phyloP scores from a whole-genome alignment of 1,140 invertebrate species.

The Lysiphlebus fabarum region DNA sequence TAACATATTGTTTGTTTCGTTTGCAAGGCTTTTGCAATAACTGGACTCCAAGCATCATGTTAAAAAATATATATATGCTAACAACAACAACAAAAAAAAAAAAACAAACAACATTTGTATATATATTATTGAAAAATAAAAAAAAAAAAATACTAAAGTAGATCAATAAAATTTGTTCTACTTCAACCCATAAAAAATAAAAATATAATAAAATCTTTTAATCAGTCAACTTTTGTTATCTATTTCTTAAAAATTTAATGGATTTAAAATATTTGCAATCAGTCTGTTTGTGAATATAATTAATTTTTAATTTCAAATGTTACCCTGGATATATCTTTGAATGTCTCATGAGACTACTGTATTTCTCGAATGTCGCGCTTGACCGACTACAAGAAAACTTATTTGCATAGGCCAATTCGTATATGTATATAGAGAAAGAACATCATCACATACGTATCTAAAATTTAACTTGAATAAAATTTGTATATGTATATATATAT shows the following conservation, averaged over 20 bases:
- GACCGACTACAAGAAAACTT: constrained; percentile 25
- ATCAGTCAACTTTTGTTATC: too few relatives aligned
- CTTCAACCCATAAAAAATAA: too few relatives aligned
- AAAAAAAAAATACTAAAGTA: too few relatives aligned
- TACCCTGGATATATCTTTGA: constrained; percentile 4
- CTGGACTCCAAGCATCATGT: constrained; percentile 14
- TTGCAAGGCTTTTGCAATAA: constrained; percentile 39
- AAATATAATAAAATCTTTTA: too few relatives aligned
- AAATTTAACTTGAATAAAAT: constrained; percentile 15
- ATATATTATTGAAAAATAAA: not conserved
- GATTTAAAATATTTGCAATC: constrained; percentile 6
- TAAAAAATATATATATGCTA: not conserved
- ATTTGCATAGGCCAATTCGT: constrained; percentile 40
- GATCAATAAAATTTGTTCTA: too few relatives aligned
- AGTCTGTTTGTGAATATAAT: constrained; percentile 6
- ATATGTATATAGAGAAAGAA: constrained; percentile 26
- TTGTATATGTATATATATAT: constrained; percentile 31
- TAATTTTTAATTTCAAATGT: constrained; percentile 6
- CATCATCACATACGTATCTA: constrained; percentile 20
- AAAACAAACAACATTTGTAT: not conserved
- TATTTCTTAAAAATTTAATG: not conserved
- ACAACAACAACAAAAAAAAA: too few relatives aligned
- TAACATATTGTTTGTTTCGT: constrained; percentile 59
- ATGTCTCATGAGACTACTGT: constrained; percentile 6
- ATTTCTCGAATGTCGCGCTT: constrained; percentile 14